Percentiles rank a stretch among this genome's conserved stretches.
phyloP scores from a whole-genome alignment of 2,888 invertebrate species.

The Acronicta psi region DNA sequence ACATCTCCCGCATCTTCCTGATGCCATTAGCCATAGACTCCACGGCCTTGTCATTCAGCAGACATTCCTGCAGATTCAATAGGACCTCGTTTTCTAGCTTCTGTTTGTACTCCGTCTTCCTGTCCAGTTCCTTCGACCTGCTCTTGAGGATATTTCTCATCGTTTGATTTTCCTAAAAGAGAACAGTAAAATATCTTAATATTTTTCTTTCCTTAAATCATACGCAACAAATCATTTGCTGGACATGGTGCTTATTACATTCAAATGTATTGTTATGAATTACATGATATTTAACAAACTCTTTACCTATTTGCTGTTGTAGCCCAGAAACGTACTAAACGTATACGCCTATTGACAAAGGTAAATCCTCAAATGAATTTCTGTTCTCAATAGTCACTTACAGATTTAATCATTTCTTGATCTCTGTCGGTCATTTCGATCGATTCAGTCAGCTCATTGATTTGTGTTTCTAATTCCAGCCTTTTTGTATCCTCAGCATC shows the following conservation, averaged over 20 bases:
- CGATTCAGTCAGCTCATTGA: slow-evolving; percentile 87
- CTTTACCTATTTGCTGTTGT: too few relatives aligned
- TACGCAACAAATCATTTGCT: too few relatives aligned
- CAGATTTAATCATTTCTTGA: slow-evolving; percentile 84
- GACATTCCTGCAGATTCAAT: slow-evolving; percentile 90
- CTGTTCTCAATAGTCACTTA: background rate
- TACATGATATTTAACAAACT: too few relatives aligned
- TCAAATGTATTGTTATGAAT: too few relatives aligned
- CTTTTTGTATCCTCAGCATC: slow-evolving; percentile 88
- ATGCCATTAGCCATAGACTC: slow-evolving; percentile 86
- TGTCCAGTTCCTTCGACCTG: slow-evolving; percentile 82
- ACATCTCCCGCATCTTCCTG: slow-evolving; percentile 84
- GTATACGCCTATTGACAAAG: background rate
- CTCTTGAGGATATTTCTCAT: slow-evolving; percentile 76
- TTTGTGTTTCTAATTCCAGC: slow-evolving; percentile 84
- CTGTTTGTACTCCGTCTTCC: slow-evolving; percentile 85
- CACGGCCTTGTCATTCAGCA: slow-evolving; percentile 92
- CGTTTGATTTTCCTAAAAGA: slow-evolving; percentile 84
- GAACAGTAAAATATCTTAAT: too few relatives aligned
- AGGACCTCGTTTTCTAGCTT: slow-evolving; percentile 91
- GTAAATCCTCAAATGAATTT: too few relatives aligned
- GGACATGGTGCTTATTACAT: too few relatives aligned
- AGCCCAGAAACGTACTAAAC: too few relatives aligned
- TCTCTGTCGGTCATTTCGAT: slow-evolving; percentile 91
- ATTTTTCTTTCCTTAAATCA: too few relatives aligned